These are phyloP conservation scores for Morpho deidamia DNA, from an alignment of 2,888 invertebrate genomes.

Conservation along the genomic window DNA sequence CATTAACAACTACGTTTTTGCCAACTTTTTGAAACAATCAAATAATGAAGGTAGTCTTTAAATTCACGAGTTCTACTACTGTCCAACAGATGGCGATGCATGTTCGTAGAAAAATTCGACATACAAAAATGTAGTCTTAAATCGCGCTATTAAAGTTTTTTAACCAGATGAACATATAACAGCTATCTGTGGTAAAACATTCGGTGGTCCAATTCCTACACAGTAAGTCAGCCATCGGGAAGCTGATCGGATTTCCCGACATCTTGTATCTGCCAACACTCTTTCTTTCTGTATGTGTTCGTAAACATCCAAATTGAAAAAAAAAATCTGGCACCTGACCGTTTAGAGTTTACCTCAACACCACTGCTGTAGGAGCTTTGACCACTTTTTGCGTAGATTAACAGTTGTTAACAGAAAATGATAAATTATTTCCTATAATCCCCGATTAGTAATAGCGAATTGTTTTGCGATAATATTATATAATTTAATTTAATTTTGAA, in stretches of 20 bases:
- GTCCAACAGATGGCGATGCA: background rate
- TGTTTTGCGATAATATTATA: too few relatives aligned
- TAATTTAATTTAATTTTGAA: too few relatives aligned
- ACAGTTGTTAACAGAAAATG: too few relatives aligned
- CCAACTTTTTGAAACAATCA: too few relatives aligned
- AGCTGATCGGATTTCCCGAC: constrained; percentile 51
- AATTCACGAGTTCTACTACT: too few relatives aligned
- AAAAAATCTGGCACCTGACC: constrained; percentile 62
- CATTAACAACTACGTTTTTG: too few relatives aligned
- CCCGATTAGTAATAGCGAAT: too few relatives aligned
- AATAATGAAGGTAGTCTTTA: too few relatives aligned
- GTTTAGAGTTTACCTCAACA: constrained; percentile 67
- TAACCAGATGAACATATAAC: constrained; percentile 6
- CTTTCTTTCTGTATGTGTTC: constrained; percentile 6
- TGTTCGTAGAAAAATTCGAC: background rate
- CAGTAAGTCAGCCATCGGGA: constrained; percentile 57
- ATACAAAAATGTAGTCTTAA: constrained; percentile 23
- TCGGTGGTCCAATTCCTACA: constrained; percentile 59
- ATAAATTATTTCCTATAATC: too few relatives aligned
- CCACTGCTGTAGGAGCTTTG: constrained; percentile 63
- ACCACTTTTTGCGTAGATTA: constrained; percentile 41
- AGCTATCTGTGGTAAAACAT: fast-evolving
- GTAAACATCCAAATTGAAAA: constrained; percentile 44
- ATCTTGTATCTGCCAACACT: constrained; percentile 50
- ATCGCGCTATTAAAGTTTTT: constrained; percentile 46